phyloP scores from a whole-genome alignment of 2,113 vertebrate species.

The Phalacrocorax brasilianus region DNA sequence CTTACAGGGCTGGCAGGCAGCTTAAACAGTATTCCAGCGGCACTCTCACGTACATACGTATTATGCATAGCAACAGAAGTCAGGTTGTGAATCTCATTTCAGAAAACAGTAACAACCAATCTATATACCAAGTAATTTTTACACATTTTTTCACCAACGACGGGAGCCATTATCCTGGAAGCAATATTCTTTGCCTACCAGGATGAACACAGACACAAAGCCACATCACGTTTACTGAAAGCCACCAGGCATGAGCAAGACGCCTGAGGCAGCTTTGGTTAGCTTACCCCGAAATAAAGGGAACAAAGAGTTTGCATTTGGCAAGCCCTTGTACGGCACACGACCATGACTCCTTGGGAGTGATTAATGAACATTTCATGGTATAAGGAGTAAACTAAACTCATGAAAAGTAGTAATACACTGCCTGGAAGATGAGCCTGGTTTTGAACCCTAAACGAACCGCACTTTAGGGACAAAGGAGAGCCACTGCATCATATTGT shows the following conservation, averaged over 20 bases:
- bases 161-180: not conserved
- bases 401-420: not conserved
- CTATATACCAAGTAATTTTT: not conserved
- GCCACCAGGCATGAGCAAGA: not conserved
- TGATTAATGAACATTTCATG: not conserved
- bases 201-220: not conserved
- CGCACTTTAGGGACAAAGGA: not conserved
- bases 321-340: not conserved
- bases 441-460: not conserved
- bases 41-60: not conserved
- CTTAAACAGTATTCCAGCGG: not conserved
- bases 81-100: not conserved
- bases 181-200: not conserved
- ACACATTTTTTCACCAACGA: not conserved
- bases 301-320: not conserved
- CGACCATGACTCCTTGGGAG: not conserved
- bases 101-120: not conserved
- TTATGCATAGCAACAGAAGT: not conserved
- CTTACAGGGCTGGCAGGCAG: not conserved
- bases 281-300: not conserved
- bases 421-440: not conserved
- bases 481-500: not conserved
- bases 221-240: not conserved
- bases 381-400: not conserved
- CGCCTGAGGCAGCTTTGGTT: not conserved